Evolutionary conservation across 2,797 vertebrate species (phyloP).

Genomic region (Atherinosoma microstoma): DNA sequence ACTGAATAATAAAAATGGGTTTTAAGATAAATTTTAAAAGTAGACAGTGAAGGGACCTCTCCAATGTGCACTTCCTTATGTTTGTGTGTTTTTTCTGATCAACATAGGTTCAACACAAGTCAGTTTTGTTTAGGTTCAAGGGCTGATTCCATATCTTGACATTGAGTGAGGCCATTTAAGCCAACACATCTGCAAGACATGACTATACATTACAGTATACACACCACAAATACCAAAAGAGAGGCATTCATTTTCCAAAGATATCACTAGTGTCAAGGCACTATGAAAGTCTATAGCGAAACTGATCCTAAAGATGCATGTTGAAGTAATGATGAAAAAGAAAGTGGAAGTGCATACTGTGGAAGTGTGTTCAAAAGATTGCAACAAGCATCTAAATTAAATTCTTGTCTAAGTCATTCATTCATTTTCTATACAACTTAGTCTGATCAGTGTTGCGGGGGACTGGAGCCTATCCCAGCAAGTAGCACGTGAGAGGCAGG

Average conservation of each 20-base stretch:
- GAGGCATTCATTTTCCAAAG: constrained; percentile 8
- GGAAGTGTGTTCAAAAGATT: background rate
- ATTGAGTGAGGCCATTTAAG: constrained; percentile 61
- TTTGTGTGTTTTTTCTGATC: constrained; percentile 55
- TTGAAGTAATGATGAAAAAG: constrained; percentile 13
- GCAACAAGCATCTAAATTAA: background rate
- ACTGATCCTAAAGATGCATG: constrained; percentile 4
- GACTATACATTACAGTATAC: constrained; percentile 29
- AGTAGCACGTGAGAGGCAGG: too few relatives aligned
- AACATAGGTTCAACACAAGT: constrained; percentile 55
- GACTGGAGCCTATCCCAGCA: too few relatives aligned
- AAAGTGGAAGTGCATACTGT: background rate
- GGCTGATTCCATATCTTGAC: constrained; percentile 68
- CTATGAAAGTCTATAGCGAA: background rate
- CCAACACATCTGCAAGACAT: constrained; percentile 55
- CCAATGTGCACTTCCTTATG: background rate
- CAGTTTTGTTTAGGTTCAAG: constrained; percentile 68
- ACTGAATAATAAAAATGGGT: background rate
- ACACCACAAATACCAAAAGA: constrained; percentile 15
- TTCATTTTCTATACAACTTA: too few relatives aligned
- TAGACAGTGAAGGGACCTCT: too few relatives aligned
- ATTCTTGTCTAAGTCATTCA: too few relatives aligned
- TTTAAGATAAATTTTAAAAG: too few relatives aligned
- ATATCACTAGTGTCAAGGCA: constrained; percentile 6
- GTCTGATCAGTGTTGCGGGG: too few relatives aligned